phyloP scores from a whole-genome alignment of 2,797 vertebrate species.

The Microctenopoma lineatum region DNA sequence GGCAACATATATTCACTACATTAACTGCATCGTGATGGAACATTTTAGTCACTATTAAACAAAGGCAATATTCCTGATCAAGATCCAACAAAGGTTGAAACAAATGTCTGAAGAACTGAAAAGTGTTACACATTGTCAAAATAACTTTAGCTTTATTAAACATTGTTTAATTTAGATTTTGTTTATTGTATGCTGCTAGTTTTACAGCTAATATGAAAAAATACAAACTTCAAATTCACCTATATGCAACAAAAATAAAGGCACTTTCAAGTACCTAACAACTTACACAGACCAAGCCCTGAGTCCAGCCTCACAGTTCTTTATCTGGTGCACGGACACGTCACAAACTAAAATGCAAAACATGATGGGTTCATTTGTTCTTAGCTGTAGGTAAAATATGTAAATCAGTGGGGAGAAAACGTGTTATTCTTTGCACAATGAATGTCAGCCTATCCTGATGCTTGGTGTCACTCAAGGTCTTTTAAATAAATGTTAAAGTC shows the following conservation, averaged over 20 bases:
- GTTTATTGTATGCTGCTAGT: constrained; percentile 59
- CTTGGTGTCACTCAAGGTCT: background rate
- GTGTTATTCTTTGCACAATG: background rate
- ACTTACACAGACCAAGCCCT: constrained; percentile 30
- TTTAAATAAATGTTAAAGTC: no score
- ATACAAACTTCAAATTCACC: constrained; percentile 70
- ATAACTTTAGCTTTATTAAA: constrained; percentile 68
- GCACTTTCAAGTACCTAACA: constrained; percentile 54
- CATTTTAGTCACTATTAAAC: no score
- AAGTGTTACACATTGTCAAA: constrained; percentile 48
- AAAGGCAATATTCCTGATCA: no score
- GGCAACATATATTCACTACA: no score
- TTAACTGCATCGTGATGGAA: no score
- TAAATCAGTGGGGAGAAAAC: constrained; percentile 12
- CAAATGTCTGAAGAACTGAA: constrained; percentile 15
- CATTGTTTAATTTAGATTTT: constrained; percentile 53
- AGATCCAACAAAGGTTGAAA: no score
- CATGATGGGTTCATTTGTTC: background rate
- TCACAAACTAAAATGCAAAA: background rate
- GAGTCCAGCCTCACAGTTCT: constrained; percentile 51
- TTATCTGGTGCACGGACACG: background rate
- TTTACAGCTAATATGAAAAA: constrained; percentile 70
- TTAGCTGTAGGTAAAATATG: constrained; percentile 9
- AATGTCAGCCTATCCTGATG: background rate
- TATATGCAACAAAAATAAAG: constrained; percentile 61